These are phyloP conservation scores for Agriopis leucophaearia DNA, from an alignment of 2,888 invertebrate genomes.

Conservation along the genomic window DNA sequence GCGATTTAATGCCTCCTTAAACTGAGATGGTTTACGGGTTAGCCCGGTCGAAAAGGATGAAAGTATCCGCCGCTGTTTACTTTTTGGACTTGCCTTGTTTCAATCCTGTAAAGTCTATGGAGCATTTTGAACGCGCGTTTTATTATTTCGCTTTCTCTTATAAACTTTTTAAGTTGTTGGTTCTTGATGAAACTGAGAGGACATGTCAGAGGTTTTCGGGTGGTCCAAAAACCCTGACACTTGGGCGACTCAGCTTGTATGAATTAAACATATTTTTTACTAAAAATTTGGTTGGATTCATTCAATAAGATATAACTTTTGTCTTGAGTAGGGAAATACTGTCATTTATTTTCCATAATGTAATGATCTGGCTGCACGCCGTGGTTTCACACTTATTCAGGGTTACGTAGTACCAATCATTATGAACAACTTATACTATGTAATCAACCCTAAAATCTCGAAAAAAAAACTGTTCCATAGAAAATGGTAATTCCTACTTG, in stretches of 20 bases:
- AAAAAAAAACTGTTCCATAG: too few relatives aligned
- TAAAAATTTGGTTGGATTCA: slow-evolving; percentile 47
- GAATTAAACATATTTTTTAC: too few relatives aligned
- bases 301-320: neutral
- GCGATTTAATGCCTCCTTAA: slow-evolving; percentile 87
- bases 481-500: too few relatives aligned
- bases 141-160: slow-evolving; percentile 53
- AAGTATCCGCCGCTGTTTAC: slow-evolving; percentile 80
- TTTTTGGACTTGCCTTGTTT: slow-evolving; percentile 74
- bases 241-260: too few relatives aligned
- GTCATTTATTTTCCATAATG: too few relatives aligned
- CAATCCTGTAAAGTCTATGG: slow-evolving; percentile 72
- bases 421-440: neutral
- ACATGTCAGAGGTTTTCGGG: too few relatives aligned
- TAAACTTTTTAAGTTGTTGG: slow-evolving; percentile 51
- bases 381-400: too few relatives aligned
- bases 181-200: slow-evolving; percentile 4
- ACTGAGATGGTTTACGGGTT: slow-evolving; percentile 86
- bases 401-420: too few relatives aligned
- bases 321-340: too few relatives aligned
- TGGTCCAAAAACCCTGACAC: too few relatives aligned
- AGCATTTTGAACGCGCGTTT: slow-evolving; percentile 59
- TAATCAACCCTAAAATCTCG: neutral
- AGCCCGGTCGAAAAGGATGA: slow-evolving; percentile 83
- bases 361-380: too few relatives aligned